phyloP scores from a whole-genome alignment of 2,113 vertebrate species.

The Hypanus sabinus region DNA sequence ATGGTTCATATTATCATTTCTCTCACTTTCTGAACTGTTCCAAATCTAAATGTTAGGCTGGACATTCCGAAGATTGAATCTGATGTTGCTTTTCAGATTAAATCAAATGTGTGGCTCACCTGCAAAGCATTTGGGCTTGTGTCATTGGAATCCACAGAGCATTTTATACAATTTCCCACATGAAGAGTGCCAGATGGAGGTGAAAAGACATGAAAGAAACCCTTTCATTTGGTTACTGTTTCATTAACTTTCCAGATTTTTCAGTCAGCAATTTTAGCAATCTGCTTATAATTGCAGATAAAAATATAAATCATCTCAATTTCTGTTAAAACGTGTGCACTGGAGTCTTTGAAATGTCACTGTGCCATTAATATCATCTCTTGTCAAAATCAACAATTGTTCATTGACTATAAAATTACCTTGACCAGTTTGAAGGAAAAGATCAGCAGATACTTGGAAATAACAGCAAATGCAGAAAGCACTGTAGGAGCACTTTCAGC shows the following conservation, averaged over 20 bases:
- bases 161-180: not conserved
- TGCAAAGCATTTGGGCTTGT: not conserved
- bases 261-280: not conserved
- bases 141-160: not conserved
- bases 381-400: conserved; percentile 1
- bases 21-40: not conserved
- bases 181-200: not conserved
- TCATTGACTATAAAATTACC: not conserved
- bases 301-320: not conserved
- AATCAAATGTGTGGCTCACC: not conserved
- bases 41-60: not conserved
- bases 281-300: conserved; percentile 18
- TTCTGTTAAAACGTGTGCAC: not conserved
- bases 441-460: too few relatives aligned
- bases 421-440: too few relatives aligned
- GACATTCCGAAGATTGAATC: not conserved
- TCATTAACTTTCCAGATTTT: not conserved
- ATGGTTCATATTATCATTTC: not conserved
- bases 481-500: too few relatives aligned
- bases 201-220: conserved; percentile 9
- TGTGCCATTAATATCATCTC: not conserved
- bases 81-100: not conserved
- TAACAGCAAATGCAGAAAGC: too few relatives aligned
- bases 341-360: conserved; percentile 18
- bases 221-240: not conserved